Conservation (phyloP, 1,140 invertebrate species). For the Sitobion miscanthi region DNA sequence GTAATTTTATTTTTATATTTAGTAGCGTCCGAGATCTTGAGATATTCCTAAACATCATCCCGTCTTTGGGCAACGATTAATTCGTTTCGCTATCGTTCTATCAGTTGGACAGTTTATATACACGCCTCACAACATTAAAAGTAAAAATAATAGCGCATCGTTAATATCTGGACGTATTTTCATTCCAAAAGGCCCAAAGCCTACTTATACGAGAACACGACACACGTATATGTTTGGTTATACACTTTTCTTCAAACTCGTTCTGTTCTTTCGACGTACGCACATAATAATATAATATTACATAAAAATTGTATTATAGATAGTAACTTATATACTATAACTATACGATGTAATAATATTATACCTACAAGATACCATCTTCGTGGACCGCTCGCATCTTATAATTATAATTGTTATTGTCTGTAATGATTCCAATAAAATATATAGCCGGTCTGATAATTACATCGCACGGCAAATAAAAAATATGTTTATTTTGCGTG, state of each 20-base stretch:
- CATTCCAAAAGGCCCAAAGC: not conserved
- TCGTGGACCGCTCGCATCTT: not conserved
- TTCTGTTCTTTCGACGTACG: not conserved
- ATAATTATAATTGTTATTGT: constrained; percentile 20
- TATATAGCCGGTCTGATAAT: not conserved
- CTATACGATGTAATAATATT: not conserved
- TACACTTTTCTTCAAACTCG: not conserved
- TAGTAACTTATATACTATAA: not conserved
- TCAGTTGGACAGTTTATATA: not conserved
- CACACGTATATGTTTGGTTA: not conserved
- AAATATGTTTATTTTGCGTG: constrained; percentile 29
- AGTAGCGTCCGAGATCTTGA: not conserved
- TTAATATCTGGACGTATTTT: not conserved
- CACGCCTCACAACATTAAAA: constrained; percentile 1
- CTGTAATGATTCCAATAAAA: constrained; percentile 23
- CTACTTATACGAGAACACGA: not conserved
- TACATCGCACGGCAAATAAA: not conserved
- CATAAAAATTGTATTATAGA: not conserved
- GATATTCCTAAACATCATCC: constrained; percentile 28
- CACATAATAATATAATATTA: not conserved
- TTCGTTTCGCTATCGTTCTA: constrained; percentile 25
- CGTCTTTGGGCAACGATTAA: not conserved
- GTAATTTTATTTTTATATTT: not conserved
- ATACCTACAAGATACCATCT: not conserved
- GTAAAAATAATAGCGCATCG: not conserved